A percentile compares a stretch with the other conserved stretches of the same genome.
These are phyloP conservation scores for Lipophrys pholis DNA, from an alignment of 2,113 vertebrate genomes.

Conservation along the genomic window DNA sequence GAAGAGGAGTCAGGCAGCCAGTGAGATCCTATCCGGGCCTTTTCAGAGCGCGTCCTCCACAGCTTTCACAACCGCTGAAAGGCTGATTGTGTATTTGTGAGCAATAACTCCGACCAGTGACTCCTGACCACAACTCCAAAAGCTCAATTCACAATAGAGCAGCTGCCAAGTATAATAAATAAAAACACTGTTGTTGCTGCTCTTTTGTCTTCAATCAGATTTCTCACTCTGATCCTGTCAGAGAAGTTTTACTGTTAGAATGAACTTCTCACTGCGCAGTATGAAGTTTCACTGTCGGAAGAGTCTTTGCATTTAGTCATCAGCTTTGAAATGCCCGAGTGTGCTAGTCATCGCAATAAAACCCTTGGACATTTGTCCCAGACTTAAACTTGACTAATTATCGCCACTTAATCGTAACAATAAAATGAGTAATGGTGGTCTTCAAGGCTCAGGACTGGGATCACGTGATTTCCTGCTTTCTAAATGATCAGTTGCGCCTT, in stretches of 20 bases:
- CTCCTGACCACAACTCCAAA: not conserved
- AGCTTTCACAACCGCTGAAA: conserved; percentile 8
- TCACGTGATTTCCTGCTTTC: no score
- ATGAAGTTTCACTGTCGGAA: not conserved
- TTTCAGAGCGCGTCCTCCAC: not conserved
- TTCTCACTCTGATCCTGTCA: not conserved
- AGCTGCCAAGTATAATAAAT: not conserved
- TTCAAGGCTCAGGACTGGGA: no score
- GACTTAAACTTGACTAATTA: no score
- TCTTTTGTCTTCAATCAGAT: not conserved
- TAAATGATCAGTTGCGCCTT: no score
- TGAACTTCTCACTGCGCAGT: not conserved
- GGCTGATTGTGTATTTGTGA: conserved; percentile 12
- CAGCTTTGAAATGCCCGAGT: no score
- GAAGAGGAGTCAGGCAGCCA: conserved; percentile 23
- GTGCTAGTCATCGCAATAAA: no score
- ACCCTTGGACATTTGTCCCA: no score
- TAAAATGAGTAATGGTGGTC: no score
- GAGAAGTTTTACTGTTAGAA: not conserved
- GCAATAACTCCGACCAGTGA: conserved; percentile 4
- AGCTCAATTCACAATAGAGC: not conserved
- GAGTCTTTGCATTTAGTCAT: no score
- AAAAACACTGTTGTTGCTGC: not conserved
- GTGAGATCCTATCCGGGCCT: conserved; percentile 1
- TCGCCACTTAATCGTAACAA: no score